Base-by-base conservation (phyloP, 2,113 vertebrate genomes). In the Formicarius rufipectus region DNA sequence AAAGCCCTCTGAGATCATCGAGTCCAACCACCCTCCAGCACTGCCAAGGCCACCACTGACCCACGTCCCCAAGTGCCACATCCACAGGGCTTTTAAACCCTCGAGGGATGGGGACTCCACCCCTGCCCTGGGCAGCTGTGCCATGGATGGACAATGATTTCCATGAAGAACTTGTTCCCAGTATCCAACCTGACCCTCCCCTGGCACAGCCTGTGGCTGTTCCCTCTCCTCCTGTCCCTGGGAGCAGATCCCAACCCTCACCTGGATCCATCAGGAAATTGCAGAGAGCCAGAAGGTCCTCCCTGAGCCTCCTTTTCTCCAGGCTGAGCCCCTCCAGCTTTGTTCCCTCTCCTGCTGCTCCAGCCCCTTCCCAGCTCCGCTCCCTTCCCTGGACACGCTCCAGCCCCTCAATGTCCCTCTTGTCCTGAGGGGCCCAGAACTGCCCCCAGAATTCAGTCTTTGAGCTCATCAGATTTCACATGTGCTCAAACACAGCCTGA, bases 131-230 rank as follows among this genome's bases (percentile, higher is more conserved):
- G 18, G 33, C 12, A 52, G 45, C 30, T 27, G 15, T 60, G 44
- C 40, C 35, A 60, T 0, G 1, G 4, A 8, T 30, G 27, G 11
- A 55, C 12, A 12, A 2, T 10, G 2, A 8, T 33, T 31, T 25
- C 0, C 0, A 5, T 0, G 10, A 37, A 52, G 4, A 22, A 11
- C 2, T 62, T 39, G 6, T 28, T 25, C 66, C 33, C 33, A 7
- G 10, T 25, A 12, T 27, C 18, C 53, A 60, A 10, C 0, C 40
- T 55, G 11, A 82, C 27, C 12, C 7, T 77, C 23, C 6, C 7
- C 14, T 72, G 52, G 17, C 0, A 0, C 20, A 60, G 11, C 15
- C 2, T 59, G 56, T 25, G 62, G 23, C 40, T 0, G 0, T 64
- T 33, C 2, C 50, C 23, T 24, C 21, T n/a, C 1, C 0, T 27